Evolutionary conservation across 2,888 invertebrate species (phyloP), one percentile per base, ranked within the genome.

Genomic region (Molanna angustata): DNA sequence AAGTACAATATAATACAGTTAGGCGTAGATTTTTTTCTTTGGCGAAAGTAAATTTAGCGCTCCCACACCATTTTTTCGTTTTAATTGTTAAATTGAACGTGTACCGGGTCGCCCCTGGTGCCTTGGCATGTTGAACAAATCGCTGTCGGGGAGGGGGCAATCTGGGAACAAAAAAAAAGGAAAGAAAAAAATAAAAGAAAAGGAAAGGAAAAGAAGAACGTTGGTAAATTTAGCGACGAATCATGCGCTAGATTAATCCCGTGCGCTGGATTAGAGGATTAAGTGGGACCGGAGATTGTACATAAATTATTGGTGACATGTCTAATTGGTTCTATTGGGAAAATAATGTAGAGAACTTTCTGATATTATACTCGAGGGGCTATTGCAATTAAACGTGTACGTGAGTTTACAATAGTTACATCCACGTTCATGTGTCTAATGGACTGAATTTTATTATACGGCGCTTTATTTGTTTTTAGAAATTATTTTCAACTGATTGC

Each of bases 181-280:
- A n/a, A n/a, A n/a, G n/a, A n/a, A n/a, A 4, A 35, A 35, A 35
- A n/a, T n/a, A 45, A 45, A 45, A 20, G 22, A 13, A 47, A 21
- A 33, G 19, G 16, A 35, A 21, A 14, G 32, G 41, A 33, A 32
- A 42, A 43, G 47, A 47, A 49, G 32, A 45, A 55, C 35, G 40
- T 27, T 33, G 39, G 42, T 41, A 55, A 58, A 55, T 58, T 58
- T 55, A 55, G 50, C 58, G 48, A 50, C 52, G 58, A 58, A 58
- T 58, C 58, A 53, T 56, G 53, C 56, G 55, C 53, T 37, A 53
- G 53, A 44, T 55, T 58, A 55, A 52, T 58, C 47, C 52, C 47
- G 49, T 43, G 48, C 52, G 27, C 46, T 37, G 50, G 58, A 58
- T 58, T 52, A 55, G 21, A 44, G 58, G 52, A 58, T 58, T 54